Conservation (phyloP, 2,797 vertebrate species). For the Chanos chanos region DNA sequence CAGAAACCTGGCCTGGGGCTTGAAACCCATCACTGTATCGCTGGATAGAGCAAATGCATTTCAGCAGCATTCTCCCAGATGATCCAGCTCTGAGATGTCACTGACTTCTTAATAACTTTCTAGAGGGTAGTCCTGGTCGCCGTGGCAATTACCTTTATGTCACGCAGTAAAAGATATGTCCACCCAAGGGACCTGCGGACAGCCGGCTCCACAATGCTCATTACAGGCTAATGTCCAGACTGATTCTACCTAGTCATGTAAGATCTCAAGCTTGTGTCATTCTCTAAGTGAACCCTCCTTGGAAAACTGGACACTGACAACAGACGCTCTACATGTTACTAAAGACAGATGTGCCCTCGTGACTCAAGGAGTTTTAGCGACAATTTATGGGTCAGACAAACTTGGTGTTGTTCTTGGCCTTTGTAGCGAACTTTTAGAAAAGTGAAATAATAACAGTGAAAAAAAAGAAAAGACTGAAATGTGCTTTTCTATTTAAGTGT, state of each 20-base stretch:
- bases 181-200: conserved; percentile 67
- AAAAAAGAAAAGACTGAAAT: too few species aligned
- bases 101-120: conserved; percentile 76
- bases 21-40: conserved; percentile 50
- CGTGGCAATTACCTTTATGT: conserved; percentile 78
- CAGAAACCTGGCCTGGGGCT: conserved; percentile 46
- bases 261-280: conserved; percentile 26
- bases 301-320: too few species aligned
- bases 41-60: conserved; percentile 54
- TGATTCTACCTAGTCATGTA: conserved; percentile 57
- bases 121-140: conserved; percentile 74
- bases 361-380: too few species aligned
- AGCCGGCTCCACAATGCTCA: conserved; percentile 64
- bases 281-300: conserved; percentile 13
- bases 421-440: too few species aligned
- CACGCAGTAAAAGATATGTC: conserved; percentile 76
- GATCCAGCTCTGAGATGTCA: conserved; percentile 66
- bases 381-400: too few species aligned
- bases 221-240: conserved; percentile 62
- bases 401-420: too few species aligned
- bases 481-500: not conserved
- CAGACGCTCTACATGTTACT: too few species aligned
- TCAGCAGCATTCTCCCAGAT: conserved; percentile 64
- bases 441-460: too few species aligned
- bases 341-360: too few species aligned